These are phyloP conservation scores for Melinaea marsaeus DNA, from an alignment of 2,888 invertebrate genomes.

Conservation along the genomic window DNA sequence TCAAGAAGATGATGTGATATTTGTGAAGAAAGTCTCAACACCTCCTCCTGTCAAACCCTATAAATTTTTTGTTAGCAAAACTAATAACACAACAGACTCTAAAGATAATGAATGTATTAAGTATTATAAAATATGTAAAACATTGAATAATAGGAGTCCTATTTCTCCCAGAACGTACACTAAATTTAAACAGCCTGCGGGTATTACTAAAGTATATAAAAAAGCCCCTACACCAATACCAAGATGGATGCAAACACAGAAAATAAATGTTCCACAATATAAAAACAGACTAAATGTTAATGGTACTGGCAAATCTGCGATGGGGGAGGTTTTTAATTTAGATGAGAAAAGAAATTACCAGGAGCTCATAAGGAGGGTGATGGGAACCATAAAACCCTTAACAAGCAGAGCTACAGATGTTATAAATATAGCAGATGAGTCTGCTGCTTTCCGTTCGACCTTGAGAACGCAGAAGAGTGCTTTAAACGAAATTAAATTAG, in stretches of 20 bases:
- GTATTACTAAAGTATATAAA: slow-evolving; percentile 63
- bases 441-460: slow-evolving; percentile 56
- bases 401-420: slow-evolving; percentile 48
- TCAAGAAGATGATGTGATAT: slow-evolving; percentile 60
- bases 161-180: slow-evolving; percentile 53
- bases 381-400: slow-evolving; percentile 47
- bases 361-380: slow-evolving; percentile 69
- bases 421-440: slow-evolving; percentile 57
- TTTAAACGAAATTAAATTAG: slow-evolving; percentile 55
- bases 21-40: slow-evolving; percentile 55
- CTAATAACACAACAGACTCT: slow-evolving; percentile 35
- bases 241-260: slow-evolving; percentile 56
- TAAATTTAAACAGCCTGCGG: slow-evolving; percentile 59
- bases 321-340: slow-evolving; percentile 75
- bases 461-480: slow-evolving; percentile 56
- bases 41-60: slow-evolving; percentile 53
- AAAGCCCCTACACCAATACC: slow-evolving; percentile 52
- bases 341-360: slow-evolving; percentile 77
- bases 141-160: slow-evolving; percentile 44
- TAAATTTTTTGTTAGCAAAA: slow-evolving; percentile 49
- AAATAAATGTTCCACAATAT: slow-evolving; percentile 45
- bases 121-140: slow-evolving; percentile 52
- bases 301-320: slow-evolving; percentile 56
- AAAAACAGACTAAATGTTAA: slow-evolving; percentile 55
- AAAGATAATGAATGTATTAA: slow-evolving; percentile 43